phyloP scores from a whole-genome alignment of 2,888 invertebrate genomes.

The Lasioglossum lativentre region DNA sequence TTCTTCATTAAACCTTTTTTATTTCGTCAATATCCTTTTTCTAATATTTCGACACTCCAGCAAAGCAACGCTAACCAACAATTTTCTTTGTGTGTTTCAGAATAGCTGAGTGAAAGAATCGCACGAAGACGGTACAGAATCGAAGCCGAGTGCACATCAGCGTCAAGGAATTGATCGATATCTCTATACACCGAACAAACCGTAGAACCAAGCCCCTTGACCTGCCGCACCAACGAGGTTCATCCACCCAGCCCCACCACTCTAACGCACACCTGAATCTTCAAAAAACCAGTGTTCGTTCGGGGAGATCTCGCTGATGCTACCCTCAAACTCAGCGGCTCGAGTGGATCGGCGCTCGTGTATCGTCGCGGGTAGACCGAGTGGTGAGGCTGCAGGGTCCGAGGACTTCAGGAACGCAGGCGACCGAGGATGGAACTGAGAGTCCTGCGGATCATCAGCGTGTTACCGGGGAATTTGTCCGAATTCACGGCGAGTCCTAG shows the following conservation, averaged over 20 bases:
- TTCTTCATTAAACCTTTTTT: not conserved
- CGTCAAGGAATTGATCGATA: conserved; percentile 51
- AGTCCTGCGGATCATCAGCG: conserved; percentile 54
- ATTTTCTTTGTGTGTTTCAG: conserved; percentile 24
- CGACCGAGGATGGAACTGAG: conserved; percentile 73
- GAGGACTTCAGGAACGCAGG: conserved; percentile 61
- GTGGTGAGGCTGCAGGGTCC: conserved; percentile 42
- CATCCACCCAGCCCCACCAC: not conserved
- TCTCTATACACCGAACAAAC: not conserved
- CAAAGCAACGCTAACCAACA: not conserved
- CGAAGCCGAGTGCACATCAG: not conserved
- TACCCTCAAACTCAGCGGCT: conserved; percentile 51
- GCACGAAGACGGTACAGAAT: not conserved
- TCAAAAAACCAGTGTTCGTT: not conserved
- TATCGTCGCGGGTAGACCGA: conserved; percentile 53
- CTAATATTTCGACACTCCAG: not conserved
- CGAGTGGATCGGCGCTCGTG: conserved; percentile 58
- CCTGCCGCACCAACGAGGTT: conserved; percentile 19
- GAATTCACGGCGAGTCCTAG: conserved; percentile 33
- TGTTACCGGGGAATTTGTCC: conserved; percentile 47
- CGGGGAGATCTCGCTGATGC: conserved; percentile 64
- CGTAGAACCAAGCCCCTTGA: not conserved
- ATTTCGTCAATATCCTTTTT: not conserved
- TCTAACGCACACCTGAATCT: not conserved
- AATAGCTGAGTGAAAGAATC: not conserved